Evolutionary conservation across 1,140 invertebrate species (phyloP).

Genomic region (Hydropsyche tenuis): DNA sequence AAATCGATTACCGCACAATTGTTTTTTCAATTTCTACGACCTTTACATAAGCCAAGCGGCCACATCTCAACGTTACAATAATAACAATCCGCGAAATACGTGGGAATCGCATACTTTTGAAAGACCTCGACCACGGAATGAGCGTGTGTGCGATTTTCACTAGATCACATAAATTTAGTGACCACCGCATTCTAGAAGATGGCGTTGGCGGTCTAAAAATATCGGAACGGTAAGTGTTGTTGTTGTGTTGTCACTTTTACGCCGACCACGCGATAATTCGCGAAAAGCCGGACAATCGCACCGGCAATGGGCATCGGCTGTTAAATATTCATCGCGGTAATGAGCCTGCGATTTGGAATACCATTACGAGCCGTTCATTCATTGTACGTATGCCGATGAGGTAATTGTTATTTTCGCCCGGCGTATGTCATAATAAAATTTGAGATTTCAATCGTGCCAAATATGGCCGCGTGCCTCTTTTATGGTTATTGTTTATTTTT

Average conservation of each 20-base stretch:
- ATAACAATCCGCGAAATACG: neutral
- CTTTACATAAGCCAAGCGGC: too few relatives aligned
- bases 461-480: neutral
- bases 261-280: neutral
- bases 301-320: too few relatives aligned
- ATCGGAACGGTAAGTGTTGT: neutral
- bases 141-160: slow-evolving; percentile 22
- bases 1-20: too few relatives aligned
- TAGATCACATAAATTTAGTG: slow-evolving; percentile 17
- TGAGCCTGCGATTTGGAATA: too few relatives aligned
- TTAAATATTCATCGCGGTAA: too few relatives aligned
- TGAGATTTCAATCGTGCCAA: slow-evolving; percentile 22
- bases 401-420: slow-evolving; percentile 16
- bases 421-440: slow-evolving; percentile 14
- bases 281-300: neutral
- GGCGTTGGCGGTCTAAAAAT: slow-evolving; percentile 45
- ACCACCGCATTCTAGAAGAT: slow-evolving; percentile 39
- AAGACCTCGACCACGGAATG: too few relatives aligned
- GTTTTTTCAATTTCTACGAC: too few relatives aligned
- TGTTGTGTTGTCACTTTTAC: neutral
- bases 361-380: too few relatives aligned
- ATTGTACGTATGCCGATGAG: neutral
- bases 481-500: slow-evolving; percentile 16
- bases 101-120: neutral
- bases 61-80: too few relatives aligned